Conservation (phyloP, 2,797 vertebrate genomes). For the Heliangelus exortis region DNA sequence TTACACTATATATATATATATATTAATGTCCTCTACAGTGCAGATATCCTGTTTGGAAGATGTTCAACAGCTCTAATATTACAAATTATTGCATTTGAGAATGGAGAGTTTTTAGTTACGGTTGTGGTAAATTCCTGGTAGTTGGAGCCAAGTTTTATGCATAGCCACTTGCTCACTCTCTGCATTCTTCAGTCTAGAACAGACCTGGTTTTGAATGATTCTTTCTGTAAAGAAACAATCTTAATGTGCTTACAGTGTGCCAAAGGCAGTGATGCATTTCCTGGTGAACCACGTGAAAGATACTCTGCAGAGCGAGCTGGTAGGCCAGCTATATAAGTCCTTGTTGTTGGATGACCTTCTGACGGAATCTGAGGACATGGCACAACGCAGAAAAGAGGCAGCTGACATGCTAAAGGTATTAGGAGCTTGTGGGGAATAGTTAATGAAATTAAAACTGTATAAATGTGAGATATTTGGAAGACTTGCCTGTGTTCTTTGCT, state of each 20-base stretch:
- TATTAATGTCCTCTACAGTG: background rate
- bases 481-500: background rate
- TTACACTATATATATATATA: background rate
- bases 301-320: constrained; percentile 96
- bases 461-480: background rate
- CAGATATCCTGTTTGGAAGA: background rate
- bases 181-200: background rate
- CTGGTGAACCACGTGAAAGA: constrained; percentile 98
- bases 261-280: constrained; percentile 99
- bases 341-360: constrained; percentile 92
- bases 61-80: background rate
- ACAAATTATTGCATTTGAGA: background rate
- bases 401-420: constrained; percentile 97
- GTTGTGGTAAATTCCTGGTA: background rate
- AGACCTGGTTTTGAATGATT: background rate
- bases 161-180: background rate
- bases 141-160: background rate
- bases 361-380: constrained; percentile 98
- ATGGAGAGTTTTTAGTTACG: background rate
- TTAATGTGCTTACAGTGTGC: constrained; percentile 84
- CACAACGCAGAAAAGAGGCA: constrained; percentile 94
- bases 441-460: background rate
- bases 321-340: constrained; percentile 95
- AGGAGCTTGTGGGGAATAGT: background rate
- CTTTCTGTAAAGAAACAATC: background rate